phyloP scores from a whole-genome alignment of 2,797 vertebrate genomes.

The Trachurus trachurus region DNA sequence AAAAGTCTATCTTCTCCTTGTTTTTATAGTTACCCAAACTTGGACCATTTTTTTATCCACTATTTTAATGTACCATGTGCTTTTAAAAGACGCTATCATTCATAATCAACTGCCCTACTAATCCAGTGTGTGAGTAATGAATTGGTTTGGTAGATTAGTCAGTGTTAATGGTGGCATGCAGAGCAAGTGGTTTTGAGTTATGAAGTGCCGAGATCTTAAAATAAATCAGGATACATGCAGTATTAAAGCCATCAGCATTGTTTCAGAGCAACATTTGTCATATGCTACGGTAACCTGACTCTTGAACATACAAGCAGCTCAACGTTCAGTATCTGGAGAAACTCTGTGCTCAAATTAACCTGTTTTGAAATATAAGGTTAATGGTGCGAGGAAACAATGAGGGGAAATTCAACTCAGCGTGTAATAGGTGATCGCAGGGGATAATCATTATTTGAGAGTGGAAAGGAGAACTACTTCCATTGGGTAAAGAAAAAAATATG shows the following conservation, averaged over 20 bases:
- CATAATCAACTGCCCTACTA: slow-evolving; percentile 22
- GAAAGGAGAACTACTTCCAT: slow-evolving; percentile 3
- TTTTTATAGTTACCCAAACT: not conserved
- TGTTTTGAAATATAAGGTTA: slow-evolving; percentile 44
- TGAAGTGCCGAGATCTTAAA: slow-evolving; percentile 27
- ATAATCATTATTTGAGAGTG: slow-evolving; percentile 49
- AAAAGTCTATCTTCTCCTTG: not conserved
- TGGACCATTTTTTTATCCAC: not conserved
- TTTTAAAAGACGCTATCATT: slow-evolving; percentile 27
- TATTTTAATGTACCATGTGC: not conserved
- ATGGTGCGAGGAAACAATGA: slow-evolving; percentile 22
- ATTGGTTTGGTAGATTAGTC: slow-evolving; percentile 14
- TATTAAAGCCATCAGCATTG: slow-evolving; percentile 40
- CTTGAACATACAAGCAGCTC: slow-evolving; percentile 12
- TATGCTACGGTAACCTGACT: slow-evolving; percentile 26
- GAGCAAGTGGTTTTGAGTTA: slow-evolving; percentile 33
- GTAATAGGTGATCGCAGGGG: slow-evolving; percentile 40
- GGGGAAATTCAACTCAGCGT: slow-evolving; percentile 6
- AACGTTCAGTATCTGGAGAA: slow-evolving; percentile 23
- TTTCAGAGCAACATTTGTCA: slow-evolving; percentile 33
- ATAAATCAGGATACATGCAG: slow-evolving; percentile 31
- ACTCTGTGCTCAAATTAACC: slow-evolving; percentile 32
- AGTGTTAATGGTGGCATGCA: not conserved
- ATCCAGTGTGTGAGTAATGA: slow-evolving; percentile 25
- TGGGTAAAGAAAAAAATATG: slow-evolving; percentile 25